Conservation (phyloP, 2,888 invertebrate genomes). For the Hybos culiciformis region DNA sequence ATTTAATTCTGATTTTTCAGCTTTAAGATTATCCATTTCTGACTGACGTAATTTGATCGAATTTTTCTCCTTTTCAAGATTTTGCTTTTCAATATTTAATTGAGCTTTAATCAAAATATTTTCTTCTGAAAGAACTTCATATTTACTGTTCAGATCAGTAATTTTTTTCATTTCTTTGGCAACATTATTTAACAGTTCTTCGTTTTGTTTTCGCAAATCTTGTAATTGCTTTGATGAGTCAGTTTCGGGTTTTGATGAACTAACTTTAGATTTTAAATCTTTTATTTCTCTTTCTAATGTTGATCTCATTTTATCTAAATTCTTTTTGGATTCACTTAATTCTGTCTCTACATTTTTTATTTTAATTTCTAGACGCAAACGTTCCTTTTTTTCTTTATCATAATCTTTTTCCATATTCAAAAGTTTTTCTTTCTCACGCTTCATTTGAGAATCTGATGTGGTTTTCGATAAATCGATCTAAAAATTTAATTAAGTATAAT, state of each 20-base stretch:
- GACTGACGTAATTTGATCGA: constrained; percentile 24
- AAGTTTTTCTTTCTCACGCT: constrained; percentile 38
- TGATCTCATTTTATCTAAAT: constrained; percentile 50
- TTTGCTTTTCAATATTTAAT: constrained; percentile 68
- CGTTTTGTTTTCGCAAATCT: constrained; percentile 35
- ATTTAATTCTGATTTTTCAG: constrained; percentile 28
- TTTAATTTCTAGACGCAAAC: constrained; percentile 49
- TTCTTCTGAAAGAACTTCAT: constrained; percentile 72
- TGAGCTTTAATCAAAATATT: constrained; percentile 71
- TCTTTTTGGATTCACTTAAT: constrained; percentile 43
- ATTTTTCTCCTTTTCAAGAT: constrained; percentile 43
- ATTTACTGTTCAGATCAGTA: constrained; percentile 66
- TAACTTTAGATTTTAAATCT: constrained; percentile 53
- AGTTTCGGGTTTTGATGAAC: constrained; percentile 32
- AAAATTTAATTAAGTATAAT: neutral
- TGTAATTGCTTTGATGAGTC: constrained; percentile 55
- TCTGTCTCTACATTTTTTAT: constrained; percentile 47
- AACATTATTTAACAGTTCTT: constrained; percentile 54
- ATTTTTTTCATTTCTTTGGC: constrained; percentile 57
- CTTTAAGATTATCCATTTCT: constrained; percentile 26
- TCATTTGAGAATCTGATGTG: constrained; percentile 35
- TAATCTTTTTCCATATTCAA: constrained; percentile 47
- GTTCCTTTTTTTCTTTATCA: constrained; percentile 48
- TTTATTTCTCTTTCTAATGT: constrained; percentile 63
- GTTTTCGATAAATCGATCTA: constrained; percentile 31